Conservation (phyloP, 2,113 vertebrate genomes). For the Rhinoptilus africanus region DNA sequence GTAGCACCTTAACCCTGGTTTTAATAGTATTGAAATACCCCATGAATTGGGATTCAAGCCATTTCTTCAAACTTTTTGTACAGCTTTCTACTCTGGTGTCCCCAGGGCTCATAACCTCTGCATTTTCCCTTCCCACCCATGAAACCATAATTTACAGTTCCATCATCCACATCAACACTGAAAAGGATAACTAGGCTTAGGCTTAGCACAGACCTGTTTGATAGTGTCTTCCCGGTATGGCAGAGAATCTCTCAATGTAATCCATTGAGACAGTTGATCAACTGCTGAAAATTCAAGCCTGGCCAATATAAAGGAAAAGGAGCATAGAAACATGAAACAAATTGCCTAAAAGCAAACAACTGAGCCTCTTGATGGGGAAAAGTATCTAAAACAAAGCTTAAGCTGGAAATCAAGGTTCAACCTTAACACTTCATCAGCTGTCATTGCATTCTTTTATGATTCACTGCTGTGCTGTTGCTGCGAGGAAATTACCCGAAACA, state of each 20-base stretch:
- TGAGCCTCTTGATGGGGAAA: not conserved
- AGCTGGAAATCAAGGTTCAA: not conserved
- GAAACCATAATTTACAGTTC: not conserved
- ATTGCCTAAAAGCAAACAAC: not conserved
- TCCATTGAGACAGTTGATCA: not conserved
- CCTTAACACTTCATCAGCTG: not conserved
- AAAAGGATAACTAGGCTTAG: not conserved
- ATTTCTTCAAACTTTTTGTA: not conserved
- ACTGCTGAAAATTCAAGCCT: not conserved
- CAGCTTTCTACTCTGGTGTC: not conserved
- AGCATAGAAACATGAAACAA: not conserved
- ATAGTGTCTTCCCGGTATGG: not conserved
- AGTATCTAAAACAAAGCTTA: not conserved
- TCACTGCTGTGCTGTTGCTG: not conserved
- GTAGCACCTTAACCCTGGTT: not conserved
- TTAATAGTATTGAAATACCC: not conserved
- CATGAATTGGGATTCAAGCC: not conserved
- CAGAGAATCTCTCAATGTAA: not conserved
- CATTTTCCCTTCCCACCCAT: not conserved
- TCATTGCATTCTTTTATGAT: not conserved
- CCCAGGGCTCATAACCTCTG: not conserved
- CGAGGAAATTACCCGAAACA: not conserved
- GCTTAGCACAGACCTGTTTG: not conserved
- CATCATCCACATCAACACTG: not conserved
- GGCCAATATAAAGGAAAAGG: not conserved